Evolutionary conservation across 2,888 invertebrate genomes (phyloP), one percentile per base, ranked within the genome.

Genomic region (Melinaea menophilus): DNA sequence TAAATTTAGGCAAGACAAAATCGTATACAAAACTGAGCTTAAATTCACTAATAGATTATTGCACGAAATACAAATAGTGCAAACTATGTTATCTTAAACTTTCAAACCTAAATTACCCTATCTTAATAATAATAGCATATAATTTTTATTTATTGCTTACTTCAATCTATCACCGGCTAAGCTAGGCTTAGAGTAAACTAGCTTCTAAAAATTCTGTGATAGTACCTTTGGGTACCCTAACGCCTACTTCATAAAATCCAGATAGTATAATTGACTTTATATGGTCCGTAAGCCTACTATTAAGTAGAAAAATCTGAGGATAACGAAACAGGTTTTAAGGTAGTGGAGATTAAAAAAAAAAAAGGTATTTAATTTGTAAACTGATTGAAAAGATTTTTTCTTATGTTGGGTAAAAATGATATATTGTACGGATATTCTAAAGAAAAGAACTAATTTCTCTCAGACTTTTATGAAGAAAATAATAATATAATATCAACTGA

Each of bases 231-330:
- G 57, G 64, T 60, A 62, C 62, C 61, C 55, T 66, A 48, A 64
- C 65, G 56, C 46, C 56, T 62, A 56, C 54, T 59, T 63, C 56
- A 59, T 65, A 37, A 61, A 69, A 66, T 72, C 73, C 79, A 80
- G 81, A 78, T 76, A 71, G 71, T 72, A 75, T 88, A 88, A 88
- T 88, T 88, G 88, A 88, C 88, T 73, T 77, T 85, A 84, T 80
- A 77, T 69, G 62, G 85, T 87, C 85, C 85, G 71, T 81, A 81
- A 66, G 55, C 71, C 46, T 64, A 46, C 58, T 22, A 46, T 48
- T 45, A 56, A n/a, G 37, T 64, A 3, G 22, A 58, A 54, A 61
- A 63, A 45, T 45, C 46, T 60, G 56, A 63, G 48, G 22, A 58
- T 41, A 11, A 41, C 9, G 37, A 37, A 7, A 37, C 7, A 37